phyloP scores from a whole-genome alignment of 2,797 vertebrate species.

The Phalanger gymnotis region DNA sequence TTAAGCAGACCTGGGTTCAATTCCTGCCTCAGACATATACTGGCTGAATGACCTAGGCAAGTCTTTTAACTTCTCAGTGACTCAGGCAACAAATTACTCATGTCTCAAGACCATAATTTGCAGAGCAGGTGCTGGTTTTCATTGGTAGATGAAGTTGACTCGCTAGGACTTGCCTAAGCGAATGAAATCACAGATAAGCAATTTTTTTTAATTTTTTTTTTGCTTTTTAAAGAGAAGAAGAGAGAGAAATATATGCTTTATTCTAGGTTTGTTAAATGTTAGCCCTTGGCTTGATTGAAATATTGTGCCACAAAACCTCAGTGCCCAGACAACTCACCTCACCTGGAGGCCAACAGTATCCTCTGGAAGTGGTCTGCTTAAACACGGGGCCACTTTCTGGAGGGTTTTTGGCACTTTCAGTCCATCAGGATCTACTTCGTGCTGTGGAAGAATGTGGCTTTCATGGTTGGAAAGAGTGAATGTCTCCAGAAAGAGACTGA shows the following conservation, averaged over 20 bases:
- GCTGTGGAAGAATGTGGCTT: conserved; percentile 14
- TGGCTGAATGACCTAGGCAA: background rate
- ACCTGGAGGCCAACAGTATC: too few species aligned
- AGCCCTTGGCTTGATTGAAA: background rate
- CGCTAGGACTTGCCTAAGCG: background rate
- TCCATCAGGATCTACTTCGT: background rate
- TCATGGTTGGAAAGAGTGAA: conserved; percentile 48
- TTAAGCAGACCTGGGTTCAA: background rate
- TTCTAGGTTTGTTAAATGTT: background rate
- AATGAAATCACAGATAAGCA: background rate
- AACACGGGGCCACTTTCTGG: background rate
- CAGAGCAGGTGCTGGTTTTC: background rate
- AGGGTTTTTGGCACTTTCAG: background rate
- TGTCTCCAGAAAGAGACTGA: conserved; percentile 39
- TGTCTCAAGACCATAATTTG: background rate
- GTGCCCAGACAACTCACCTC: background rate
- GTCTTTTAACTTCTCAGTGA: background rate
- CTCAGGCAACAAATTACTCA: background rate
- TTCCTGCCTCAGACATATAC: background rate
- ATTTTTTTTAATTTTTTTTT: too few species aligned
- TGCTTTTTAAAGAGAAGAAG: background rate
- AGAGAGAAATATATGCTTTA: background rate
- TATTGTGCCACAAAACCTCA: background rate
- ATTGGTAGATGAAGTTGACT: background rate
- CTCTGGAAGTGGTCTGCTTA: background rate